Evolutionary conservation across 2,113 vertebrate species (phyloP), one percentile per base, ranked within the genome.

Genomic region (Apodemus speciosus): DNA sequence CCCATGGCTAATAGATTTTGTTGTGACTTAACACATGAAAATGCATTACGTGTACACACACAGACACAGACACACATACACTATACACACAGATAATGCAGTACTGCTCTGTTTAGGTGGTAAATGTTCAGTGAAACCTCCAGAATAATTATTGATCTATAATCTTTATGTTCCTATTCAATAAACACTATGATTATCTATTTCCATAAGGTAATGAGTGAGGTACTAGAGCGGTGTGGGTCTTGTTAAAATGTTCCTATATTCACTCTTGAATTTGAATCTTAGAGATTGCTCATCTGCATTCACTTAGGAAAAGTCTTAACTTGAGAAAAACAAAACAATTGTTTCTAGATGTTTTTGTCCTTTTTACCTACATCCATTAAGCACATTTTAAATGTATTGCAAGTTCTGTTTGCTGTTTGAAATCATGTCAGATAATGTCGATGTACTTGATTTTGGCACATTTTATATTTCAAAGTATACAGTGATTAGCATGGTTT

Each of bases 381-480:
- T 38, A 90, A 51, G 62, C 9, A 88, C 6, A 72, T n/a, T 81
- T 93, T 95, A 38, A 88, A 25, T 13, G 60, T 90, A 75, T 69
- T 20, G 6, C 30, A 68, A 83, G 14, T 89, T 21, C 14, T 49
- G 25, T 7, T 83, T 80, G 30, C 30, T 38, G 46, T 51, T 88
- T 89, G 76, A 89, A 62, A 35, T 84, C 81, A 35, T 71, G 32
- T 93, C 60, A 46, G 71, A 60, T 46, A 60, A 89, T 6, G 21
- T 80, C n/a, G 9, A 18, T 64, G 3, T 38, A 49, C 60, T 6
- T 30, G 76, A 25, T 69, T 81, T 30, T 11, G 90, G 5, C 30
- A 85, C 66, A 46, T 87, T 93, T 96, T 94, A 40, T 76, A 76
- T 76, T 76, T 95, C 81, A 93, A 91, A 93, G 60, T 40, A 30